These are phyloP conservation scores for Ormyrus pomaceus DNA, from an alignment of 2,888 invertebrate species.

Conservation along the genomic window DNA sequence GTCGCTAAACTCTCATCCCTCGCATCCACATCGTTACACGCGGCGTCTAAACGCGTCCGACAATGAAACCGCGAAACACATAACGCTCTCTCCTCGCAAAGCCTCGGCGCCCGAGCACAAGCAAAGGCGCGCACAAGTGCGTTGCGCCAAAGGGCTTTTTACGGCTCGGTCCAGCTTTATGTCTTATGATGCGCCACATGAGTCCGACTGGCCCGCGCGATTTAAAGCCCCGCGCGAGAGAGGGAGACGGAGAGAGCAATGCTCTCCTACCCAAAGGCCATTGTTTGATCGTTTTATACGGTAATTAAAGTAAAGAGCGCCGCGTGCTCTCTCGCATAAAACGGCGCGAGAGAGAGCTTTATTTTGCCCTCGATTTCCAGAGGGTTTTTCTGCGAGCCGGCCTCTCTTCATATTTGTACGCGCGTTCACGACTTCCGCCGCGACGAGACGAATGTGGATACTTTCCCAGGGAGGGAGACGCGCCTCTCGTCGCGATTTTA, in stretches of 20 bases:
- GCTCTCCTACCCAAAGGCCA: constrained; percentile 52
- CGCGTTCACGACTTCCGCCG: constrained; percentile 57
- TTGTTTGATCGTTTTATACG: constrained; percentile 69
- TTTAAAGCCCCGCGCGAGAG: constrained; percentile 59
- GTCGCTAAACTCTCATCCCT: too few relatives aligned
- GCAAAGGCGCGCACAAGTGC: too few relatives aligned
- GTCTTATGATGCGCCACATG: constrained; percentile 68
- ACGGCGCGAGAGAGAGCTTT: constrained; percentile 40
- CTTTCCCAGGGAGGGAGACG: constrained; percentile 3
- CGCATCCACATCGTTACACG: too few relatives aligned
- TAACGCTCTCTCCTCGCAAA: too few relatives aligned
- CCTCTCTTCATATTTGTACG: constrained; percentile 54
- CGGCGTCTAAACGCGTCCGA: too few relatives aligned
- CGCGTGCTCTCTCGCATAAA: constrained; percentile 57
- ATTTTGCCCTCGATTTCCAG: neutral
- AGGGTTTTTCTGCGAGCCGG: constrained; percentile 2
- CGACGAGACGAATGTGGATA: neutral
- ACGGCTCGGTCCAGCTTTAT: constrained; percentile 64
- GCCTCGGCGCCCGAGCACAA: too few relatives aligned
- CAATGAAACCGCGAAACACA: too few relatives aligned
- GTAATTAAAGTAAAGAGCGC: constrained; percentile 68
- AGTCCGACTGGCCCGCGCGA: constrained; percentile 67
- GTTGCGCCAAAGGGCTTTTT: constrained; percentile 28
- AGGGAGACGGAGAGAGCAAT: constrained; percentile 14
- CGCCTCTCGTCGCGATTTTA: neutral